Evolutionary conservation across 1,140 invertebrate genomes (phyloP).

Genomic region (Drosophila sucinea): DNA sequence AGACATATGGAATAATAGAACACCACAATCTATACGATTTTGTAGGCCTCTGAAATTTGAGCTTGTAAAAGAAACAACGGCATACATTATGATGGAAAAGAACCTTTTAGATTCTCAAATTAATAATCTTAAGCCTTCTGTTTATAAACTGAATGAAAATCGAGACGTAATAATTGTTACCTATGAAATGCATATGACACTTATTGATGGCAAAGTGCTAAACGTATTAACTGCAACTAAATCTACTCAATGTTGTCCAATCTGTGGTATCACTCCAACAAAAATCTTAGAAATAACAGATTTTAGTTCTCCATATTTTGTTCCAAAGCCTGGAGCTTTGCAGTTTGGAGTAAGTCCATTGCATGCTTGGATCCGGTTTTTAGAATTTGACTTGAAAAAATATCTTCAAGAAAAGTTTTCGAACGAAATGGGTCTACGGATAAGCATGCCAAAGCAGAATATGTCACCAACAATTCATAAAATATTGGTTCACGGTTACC

Average conservation of each 20-base stretch:
- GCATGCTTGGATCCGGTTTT: constrained; percentile 11
- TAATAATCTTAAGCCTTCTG: neutral
- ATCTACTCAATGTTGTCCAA: constrained; percentile 6
- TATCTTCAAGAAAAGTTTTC: no score
- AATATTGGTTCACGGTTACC: constrained; percentile 3
- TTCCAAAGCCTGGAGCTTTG: neutral
- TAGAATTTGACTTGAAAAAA: constrained; percentile 1
- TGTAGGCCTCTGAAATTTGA: no score
- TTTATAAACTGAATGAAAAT: constrained; percentile 1
- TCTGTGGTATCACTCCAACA: neutral
- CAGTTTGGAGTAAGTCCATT: constrained; percentile 4
- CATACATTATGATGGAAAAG: neutral
- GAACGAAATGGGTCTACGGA: neutral
- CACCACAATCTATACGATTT: neutral
- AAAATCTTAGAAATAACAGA: neutral
- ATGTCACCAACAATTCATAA: constrained; percentile 16
- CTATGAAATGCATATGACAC: constrained; percentile 12
- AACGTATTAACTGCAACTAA: neutral
- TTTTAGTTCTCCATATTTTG: neutral
- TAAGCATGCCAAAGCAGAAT: neutral
- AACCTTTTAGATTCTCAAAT: neutral
- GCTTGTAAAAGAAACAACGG: no score
- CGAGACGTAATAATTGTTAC: neutral
- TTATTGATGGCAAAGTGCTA: neutral
- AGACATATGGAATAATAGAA: neutral